Base-by-base conservation (phyloP, 2,797 vertebrate species). In the Carduelis carduelis region DNA sequence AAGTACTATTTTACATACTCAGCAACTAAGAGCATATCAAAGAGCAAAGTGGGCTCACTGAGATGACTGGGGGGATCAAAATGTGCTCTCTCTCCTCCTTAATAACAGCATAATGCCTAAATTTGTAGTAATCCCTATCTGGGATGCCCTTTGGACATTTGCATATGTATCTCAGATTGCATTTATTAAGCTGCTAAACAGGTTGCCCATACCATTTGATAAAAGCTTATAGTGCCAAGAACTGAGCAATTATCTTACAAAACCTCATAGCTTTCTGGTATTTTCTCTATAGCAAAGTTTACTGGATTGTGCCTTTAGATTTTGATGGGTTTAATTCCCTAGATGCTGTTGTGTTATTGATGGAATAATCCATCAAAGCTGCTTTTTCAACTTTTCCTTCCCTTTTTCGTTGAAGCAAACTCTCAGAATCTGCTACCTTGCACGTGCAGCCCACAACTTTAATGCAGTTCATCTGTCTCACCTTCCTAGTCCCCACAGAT, bases 111-210 rank as follows among this genome's bases (percentile, higher is more conserved):
- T 70, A 66, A 60, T 70, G 70, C 68, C 86, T 91, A 83, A 92
- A 79, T 80, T 80, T 93, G 68, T 41, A 77, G 72, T 63, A 87
- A 89, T 87, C 55, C 76, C 72, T 87, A 21, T 65, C 79, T 94
- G 56, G 47, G 60, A 76, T 86, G 65, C 61, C 74, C 65, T 90
- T 87, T 85, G 72, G 50, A 69, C 53, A 77, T 89, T 83, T 89
- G 70, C 82, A 90, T 90, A 60, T 24, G 27, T 75, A n/a, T 87
- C 89, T 96, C 55, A 5, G 83, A 87, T 87, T 84, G 71, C 76
- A 23, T 19, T 70, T 65, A 76, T 21, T 74, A 49, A 81, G 52
- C 49, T 93, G 72, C 63, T 94, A 93, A 89, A 39, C 46, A 87
- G 15, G 44, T 84, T 41, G 34, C 23, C 68, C 47, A 43, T 28